These are phyloP conservation scores for Axis porcinus DNA, from an alignment of 2,113 vertebrate genomes.

Conservation along the genomic window DNA sequence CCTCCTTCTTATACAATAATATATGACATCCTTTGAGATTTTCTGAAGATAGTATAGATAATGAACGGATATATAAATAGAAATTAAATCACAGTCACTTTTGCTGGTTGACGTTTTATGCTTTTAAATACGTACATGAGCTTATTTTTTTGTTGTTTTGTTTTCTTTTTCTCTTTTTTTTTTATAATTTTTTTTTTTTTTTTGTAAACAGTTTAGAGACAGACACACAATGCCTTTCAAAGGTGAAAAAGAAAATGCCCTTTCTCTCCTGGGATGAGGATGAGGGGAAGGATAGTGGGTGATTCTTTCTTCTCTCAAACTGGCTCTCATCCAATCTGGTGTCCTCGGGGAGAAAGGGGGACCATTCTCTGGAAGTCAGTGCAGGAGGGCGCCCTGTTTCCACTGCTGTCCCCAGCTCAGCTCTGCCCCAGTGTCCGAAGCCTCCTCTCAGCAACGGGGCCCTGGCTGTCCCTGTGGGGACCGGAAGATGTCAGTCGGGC, in stretches of 20 bases:
- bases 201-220: slow-evolving; percentile 86
- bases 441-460: slow-evolving; percentile 47
- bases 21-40: too few relatives aligned
- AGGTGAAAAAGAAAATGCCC: slow-evolving; percentile 76
- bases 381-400: slow-evolving; percentile 74
- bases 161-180: too few relatives aligned
- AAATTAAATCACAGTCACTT: too few relatives aligned
- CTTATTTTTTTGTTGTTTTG: too few relatives aligned
- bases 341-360: slow-evolving; percentile 76
- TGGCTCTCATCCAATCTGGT: slow-evolving; percentile 48
- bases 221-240: slow-evolving; percentile 72
- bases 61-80: too few relatives aligned
- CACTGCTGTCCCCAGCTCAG: slow-evolving; percentile 64
- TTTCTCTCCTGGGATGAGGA: slow-evolving; percentile 63
- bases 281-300: slow-evolving; percentile 52
- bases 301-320: slow-evolving; percentile 63
- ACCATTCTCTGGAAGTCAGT: slow-evolving; percentile 77
- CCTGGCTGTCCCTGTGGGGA: slow-evolving; percentile 60
- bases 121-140: too few relatives aligned
- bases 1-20: too few relatives aligned
- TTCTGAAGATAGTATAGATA: too few relatives aligned
- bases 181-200: background rate
- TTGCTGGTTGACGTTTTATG: too few relatives aligned
- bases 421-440: slow-evolving; percentile 52
- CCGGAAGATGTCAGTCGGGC: slow-evolving; percentile 58